Evolutionary conservation across 2,888 invertebrate genomes (phyloP).

Genomic region (Boloria selene): DNA sequence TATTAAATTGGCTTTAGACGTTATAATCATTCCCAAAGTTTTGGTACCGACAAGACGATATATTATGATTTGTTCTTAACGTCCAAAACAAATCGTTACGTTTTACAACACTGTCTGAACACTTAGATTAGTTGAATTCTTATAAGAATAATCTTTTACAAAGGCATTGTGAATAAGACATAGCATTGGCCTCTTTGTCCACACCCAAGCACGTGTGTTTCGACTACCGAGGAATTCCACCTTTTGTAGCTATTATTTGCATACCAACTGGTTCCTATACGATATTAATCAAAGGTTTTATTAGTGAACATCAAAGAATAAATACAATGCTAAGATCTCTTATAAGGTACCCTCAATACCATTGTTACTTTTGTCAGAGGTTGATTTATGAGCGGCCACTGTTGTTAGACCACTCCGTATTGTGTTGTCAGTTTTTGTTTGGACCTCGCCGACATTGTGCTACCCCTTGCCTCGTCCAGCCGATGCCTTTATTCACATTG

Average conservation of each 20-base stretch:
- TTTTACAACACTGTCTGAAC: slow-evolving; percentile 14
- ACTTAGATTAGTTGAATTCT: slow-evolving; percentile 40
- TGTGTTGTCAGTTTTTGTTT: slow-evolving; percentile 82
- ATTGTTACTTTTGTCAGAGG: slow-evolving; percentile 82
- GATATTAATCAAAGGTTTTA: slow-evolving; percentile 83
- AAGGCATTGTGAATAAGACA: slow-evolving; percentile 70
- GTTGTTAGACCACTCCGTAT: slow-evolving; percentile 79
- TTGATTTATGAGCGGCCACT: slow-evolving; percentile 82
- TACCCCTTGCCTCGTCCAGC: slow-evolving; percentile 74
- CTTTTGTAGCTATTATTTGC: slow-evolving; percentile 76
- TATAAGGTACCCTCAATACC: slow-evolving; percentile 82
- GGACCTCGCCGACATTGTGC: slow-evolving; percentile 79
- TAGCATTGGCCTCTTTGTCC: slow-evolving; percentile 71
- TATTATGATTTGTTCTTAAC: neutral
- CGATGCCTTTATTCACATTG: slow-evolving; percentile 75
- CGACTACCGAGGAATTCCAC: slow-evolving; percentile 68
- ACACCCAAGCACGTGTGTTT: slow-evolving; percentile 76
- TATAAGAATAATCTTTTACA: slow-evolving; percentile 62
- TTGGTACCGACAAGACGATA: neutral
- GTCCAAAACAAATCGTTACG: slow-evolving; percentile 23
- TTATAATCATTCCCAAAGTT: too few species aligned
- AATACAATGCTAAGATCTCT: slow-evolving; percentile 81
- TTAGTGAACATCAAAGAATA: slow-evolving; percentile 82
- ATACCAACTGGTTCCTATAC: slow-evolving; percentile 81
- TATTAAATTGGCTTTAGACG: too few species aligned